Evolutionary conservation across 2,113 vertebrate genomes (phyloP).

Genomic region (Otolemur garnettii): DNA sequence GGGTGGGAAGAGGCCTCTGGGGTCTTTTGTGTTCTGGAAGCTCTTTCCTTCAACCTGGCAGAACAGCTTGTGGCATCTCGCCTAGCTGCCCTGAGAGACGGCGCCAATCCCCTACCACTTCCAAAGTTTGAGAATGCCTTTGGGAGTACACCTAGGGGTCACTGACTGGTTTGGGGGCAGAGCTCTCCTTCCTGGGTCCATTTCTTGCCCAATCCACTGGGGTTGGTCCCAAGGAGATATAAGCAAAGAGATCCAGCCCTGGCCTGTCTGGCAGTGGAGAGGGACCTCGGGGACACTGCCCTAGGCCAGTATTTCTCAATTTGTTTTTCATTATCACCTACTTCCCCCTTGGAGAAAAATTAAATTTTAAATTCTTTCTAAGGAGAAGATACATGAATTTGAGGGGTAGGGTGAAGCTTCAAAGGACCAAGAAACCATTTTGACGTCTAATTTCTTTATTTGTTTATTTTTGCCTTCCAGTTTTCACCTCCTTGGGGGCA

Average conservation of each 20-base stretch:
- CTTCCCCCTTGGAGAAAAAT: background rate
- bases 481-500: background rate
- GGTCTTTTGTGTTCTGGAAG: background rate
- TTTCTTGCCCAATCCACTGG: background rate
- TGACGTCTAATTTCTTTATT: background rate
- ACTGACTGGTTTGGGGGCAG: background rate
- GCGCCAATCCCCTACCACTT: too few species aligned
- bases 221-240: rapidly evolving
- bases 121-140: background rate
- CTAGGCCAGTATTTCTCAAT: background rate
- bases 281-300: background rate
- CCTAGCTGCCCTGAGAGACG: background rate
- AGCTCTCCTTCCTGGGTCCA: rapidly evolving
- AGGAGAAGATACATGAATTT: background rate
- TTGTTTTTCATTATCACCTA: background rate
- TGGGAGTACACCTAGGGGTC: rapidly evolving
- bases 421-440: background rate
- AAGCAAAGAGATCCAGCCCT: background rate
- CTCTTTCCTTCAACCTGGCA: background rate
- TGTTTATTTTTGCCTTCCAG: background rate
- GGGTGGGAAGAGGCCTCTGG: background rate
- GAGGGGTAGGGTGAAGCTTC: background rate
- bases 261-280: background rate
- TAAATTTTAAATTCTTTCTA: background rate
- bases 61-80: rapidly evolving